Percentiles rank a stretch among this genome's conserved stretches.
These are phyloP conservation scores for Drosophila anomalata DNA, from an alignment of 2,888 invertebrate species.

Conservation along the genomic window DNA sequence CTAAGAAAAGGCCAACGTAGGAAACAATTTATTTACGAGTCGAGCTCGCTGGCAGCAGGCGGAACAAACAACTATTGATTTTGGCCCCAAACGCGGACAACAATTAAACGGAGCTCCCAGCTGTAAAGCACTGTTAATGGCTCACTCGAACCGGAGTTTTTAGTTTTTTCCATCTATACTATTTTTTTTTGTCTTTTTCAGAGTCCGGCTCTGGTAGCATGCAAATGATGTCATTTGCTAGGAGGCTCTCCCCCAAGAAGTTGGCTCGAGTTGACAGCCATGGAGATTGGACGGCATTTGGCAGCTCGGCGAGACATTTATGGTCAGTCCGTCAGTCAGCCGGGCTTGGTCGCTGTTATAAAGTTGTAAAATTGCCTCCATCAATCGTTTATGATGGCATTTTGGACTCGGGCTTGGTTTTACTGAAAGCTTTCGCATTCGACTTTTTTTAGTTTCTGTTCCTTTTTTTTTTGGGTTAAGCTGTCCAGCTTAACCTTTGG, in stretches of 20 bases:
- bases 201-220: constrained; percentile 37
- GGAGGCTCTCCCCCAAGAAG: constrained; percentile 28
- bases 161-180: constrained; percentile 1
- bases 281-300: constrained; percentile 51
- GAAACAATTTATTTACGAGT: constrained; percentile 67
- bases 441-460: constrained; percentile 11
- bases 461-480: constrained; percentile 58
- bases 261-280: constrained; percentile 44
- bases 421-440: constrained; percentile 40
- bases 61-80: constrained; percentile 59
- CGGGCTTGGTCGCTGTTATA: constrained; percentile 47
- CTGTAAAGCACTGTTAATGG: constrained; percentile 73
- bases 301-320: constrained; percentile 60
- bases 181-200: background rate
- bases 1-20: constrained; percentile 13
- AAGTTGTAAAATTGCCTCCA: constrained; percentile 59
- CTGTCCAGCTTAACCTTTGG: constrained; percentile 69
- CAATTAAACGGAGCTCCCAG: constrained; percentile 70
- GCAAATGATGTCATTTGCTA: constrained; percentile 62
- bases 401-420: constrained; percentile 25
- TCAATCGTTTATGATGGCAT: constrained; percentile 62
- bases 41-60: constrained; percentile 66
- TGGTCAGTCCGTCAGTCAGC: constrained; percentile 45
- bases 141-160: constrained; percentile 51
- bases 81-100: constrained; percentile 50